Base-by-base conservation (phyloP, 1,140 invertebrate genomes). In the Sitodiplosis mosellana region DNA sequence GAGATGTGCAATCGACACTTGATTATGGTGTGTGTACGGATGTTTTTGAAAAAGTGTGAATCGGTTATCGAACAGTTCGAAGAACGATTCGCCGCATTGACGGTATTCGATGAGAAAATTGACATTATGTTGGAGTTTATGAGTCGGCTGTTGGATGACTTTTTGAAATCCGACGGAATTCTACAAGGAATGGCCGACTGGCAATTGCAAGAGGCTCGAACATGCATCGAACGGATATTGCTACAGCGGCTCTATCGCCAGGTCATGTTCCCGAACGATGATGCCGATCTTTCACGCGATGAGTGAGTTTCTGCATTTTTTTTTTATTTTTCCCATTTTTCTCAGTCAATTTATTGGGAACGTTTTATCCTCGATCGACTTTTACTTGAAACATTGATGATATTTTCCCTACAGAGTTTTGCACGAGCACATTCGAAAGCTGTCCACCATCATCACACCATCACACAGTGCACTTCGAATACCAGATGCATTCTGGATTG, bases 191-290 rank as follows among this genome's bases (percentile, higher is more conserved):
- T 79, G 33, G 76, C 70, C 49, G 65, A 75, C 27, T 68, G 65
- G 51, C 81, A 91, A 58, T 52, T 87, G 7, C 76, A 83, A 50
- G 73, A 74, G 42, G 77, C 74, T 1, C 69, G 75, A 59, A 71
- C 75, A 50, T 83, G 87, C 0, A 80, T 87, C 43, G 87, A 94
- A 59, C 73, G 81, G 33, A 76, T 78, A 10, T 72, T 87, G 1
- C 91, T 96, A 72, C 83, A 82, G 20, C 74, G 83, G 18, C 84
- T 98, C 34, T 98, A 98, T 68, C 75, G 80, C 20, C 78, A 89
- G 61, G 90, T 93, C 33, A 74, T 99, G 57, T 97, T 92, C 70
- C 93, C 94, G 6, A 98, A 98, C 67, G 89, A 89, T 2, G 94
- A 98, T 61, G 91, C 86, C 1, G 94, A 99, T 68, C 75, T 91